A percentile compares a stretch with the other conserved stretches of the same genome.
Evolutionary conservation across 2,113 vertebrate species (phyloP).

Genomic region (Mystacornis crossleyi): DNA sequence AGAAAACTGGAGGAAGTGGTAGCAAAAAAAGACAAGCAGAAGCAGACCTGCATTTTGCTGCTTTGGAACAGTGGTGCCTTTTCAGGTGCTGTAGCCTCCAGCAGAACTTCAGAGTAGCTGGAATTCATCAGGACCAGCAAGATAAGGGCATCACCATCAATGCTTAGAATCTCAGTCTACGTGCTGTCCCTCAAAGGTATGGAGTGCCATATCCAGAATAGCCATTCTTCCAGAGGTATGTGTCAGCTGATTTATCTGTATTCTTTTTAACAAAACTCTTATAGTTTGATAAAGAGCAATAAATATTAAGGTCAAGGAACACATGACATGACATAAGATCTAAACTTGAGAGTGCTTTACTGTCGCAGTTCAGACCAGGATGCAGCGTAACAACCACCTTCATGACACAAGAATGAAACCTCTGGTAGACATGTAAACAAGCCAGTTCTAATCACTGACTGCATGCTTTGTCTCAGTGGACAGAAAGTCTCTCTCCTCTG

Average conservation of each 20-base stretch:
- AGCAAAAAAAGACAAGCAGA: background rate
- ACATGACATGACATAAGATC: fast-evolving
- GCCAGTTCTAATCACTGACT: background rate
- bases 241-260: background rate
- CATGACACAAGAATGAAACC: background rate
- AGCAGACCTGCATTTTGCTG: background rate
- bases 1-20: background rate
- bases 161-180: background rate
- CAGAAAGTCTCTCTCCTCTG: background rate
- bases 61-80: background rate
- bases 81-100: background rate
- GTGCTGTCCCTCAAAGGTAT: background rate
- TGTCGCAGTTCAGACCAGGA: background rate
- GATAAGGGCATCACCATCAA: fast-evolving
- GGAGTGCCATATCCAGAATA: background rate
- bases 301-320: background rate
- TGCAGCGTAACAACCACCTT: background rate
- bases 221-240: background rate
- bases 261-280: background rate
- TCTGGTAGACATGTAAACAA: background rate
- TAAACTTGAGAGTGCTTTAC: background rate
- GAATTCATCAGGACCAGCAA: background rate
- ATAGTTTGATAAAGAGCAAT: background rate
- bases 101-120: background rate
- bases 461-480: background rate